phyloP scores from a whole-genome alignment of 1,140 invertebrate species.

The Scaptomyza graminum region DNA sequence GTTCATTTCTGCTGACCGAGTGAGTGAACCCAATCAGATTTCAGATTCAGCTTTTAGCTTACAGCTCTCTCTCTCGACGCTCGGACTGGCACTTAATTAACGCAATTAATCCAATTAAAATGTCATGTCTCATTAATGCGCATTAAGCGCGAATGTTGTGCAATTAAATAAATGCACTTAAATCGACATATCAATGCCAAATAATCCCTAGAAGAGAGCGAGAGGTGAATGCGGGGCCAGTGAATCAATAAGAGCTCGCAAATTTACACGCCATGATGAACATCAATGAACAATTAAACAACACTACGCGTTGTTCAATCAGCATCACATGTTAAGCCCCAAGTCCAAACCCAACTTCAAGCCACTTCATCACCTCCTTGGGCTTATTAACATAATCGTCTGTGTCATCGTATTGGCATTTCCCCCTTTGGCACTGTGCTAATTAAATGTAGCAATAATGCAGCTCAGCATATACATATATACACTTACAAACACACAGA shows the following conservation, averaged over 20 bases:
- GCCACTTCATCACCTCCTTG: slow-evolving; percentile 32
- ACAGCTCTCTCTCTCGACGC: slow-evolving; percentile 35
- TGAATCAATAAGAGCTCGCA: slow-evolving; percentile 48
- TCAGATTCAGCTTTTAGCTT: slow-evolving; percentile 32
- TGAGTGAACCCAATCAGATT: slow-evolving; percentile 34
- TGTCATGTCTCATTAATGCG: slow-evolving; percentile 79
- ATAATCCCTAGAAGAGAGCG: slow-evolving; percentile 35
- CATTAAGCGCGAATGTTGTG: slow-evolving; percentile 71
- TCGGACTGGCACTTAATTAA: slow-evolving; percentile 71
- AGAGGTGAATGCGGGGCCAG: not conserved
- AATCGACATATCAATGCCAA: slow-evolving; percentile 56
- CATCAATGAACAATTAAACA: slow-evolving; percentile 77
- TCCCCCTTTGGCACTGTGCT: slow-evolving; percentile 50
- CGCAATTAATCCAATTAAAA: slow-evolving; percentile 82
- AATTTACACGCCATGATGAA: slow-evolving; percentile 64
- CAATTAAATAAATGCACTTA: slow-evolving; percentile 81
- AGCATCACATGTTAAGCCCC: slow-evolving; percentile 7
- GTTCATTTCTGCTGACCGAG: slow-evolving; percentile 37
- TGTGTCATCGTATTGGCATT: slow-evolving; percentile 65
- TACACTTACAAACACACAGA: not conserved
- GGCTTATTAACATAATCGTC: slow-evolving; percentile 73
- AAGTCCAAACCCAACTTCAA: slow-evolving; percentile 6
- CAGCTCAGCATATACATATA: slow-evolving; percentile 19
- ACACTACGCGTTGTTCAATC: slow-evolving; percentile 41
- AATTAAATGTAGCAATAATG: slow-evolving; percentile 69